Conservation (phyloP, 1,140 invertebrate species). For the Pararge aegeria region DNA sequence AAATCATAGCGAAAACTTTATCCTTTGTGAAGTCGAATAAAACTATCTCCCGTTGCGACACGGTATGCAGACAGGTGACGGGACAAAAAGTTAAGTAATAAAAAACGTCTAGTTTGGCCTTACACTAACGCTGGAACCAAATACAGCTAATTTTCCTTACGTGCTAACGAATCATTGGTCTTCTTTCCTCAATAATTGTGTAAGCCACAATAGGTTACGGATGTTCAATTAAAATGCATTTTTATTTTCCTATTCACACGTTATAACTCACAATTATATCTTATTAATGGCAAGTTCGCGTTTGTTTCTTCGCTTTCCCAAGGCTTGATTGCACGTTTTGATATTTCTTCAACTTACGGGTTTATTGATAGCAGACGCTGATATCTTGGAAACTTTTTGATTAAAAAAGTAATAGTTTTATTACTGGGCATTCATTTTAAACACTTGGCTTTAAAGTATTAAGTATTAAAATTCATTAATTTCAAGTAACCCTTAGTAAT, state of each 20-base stretch:
- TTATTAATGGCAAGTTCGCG: constrained; percentile 44
- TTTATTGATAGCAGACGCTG: constrained; percentile 58
- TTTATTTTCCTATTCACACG: constrained; percentile 58
- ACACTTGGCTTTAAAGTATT: too few species aligned
- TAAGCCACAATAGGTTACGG: constrained; percentile 34
- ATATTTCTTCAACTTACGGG: constrained; percentile 57
- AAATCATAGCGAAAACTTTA: too few species aligned
- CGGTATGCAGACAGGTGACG: too few species aligned
- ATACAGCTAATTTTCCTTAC: constrained; percentile 59
- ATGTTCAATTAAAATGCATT: constrained; percentile 40
- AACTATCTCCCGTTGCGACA: too few species aligned
- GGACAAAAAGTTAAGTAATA: too few species aligned
- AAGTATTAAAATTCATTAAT: too few species aligned
- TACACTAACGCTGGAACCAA: constrained; percentile 33
- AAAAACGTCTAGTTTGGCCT: neutral
- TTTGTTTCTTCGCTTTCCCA: constrained; percentile 55
- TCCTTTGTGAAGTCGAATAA: too few species aligned
- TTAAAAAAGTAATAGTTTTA: neutral
- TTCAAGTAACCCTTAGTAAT: too few species aligned
- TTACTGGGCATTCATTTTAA: too few species aligned
- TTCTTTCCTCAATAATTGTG: constrained; percentile 52
- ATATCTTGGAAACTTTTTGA: constrained; percentile 33
- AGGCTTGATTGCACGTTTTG: constrained; percentile 50
- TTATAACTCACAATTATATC: constrained; percentile 38
- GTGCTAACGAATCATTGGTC: constrained; percentile 56